Percentiles rank a stretch among this genome's conserved stretches.
These are phyloP conservation scores for Scalopus aquaticus DNA, from an alignment of 2,113 vertebrate genomes.

Conservation along the genomic window DNA sequence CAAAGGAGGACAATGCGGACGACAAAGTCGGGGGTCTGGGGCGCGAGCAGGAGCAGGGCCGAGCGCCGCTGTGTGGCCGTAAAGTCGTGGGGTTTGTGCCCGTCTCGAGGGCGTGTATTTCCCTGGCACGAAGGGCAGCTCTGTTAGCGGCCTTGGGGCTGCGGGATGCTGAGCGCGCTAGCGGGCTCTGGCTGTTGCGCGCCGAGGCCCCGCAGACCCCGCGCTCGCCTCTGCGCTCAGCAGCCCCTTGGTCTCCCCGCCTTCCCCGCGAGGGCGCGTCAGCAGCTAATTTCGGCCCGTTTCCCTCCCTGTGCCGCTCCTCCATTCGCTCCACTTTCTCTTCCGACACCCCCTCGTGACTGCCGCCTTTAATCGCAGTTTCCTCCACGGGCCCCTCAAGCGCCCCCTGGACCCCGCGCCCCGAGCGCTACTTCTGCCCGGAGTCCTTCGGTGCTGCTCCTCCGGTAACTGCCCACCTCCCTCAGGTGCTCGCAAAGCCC, in stretches of 20 bases:
- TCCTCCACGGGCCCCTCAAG: neutral
- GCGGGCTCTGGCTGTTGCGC: too few species aligned
- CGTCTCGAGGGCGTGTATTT: rapidly evolving
- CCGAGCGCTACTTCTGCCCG: neutral
- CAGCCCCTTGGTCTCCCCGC: too few species aligned
- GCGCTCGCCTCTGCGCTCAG: too few species aligned
- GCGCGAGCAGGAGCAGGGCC: too few species aligned
- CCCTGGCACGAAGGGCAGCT: neutral
- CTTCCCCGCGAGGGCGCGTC: neutral
- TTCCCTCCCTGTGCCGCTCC: neutral
- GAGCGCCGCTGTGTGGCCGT: too few species aligned
- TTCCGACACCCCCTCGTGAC: neutral
- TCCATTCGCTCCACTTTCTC: neutral
- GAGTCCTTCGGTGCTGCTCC: neutral
- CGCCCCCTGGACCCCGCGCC: neutral
- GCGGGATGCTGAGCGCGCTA: too few species aligned
- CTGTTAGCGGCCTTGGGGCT: too few species aligned
- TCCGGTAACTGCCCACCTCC: rapidly evolving
- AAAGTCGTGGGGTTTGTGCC: neutral
- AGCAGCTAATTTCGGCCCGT: neutral
- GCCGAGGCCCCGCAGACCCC: too few species aligned
- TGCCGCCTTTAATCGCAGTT: neutral
- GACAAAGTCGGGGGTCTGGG: too few species aligned
- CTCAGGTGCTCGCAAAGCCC: neutral
- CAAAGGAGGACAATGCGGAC: too few species aligned